Evolutionary conservation across 2,797 vertebrate species (phyloP), one percentile per base, ranked within the genome.

Genomic region (Lacerta agilis): DNA sequence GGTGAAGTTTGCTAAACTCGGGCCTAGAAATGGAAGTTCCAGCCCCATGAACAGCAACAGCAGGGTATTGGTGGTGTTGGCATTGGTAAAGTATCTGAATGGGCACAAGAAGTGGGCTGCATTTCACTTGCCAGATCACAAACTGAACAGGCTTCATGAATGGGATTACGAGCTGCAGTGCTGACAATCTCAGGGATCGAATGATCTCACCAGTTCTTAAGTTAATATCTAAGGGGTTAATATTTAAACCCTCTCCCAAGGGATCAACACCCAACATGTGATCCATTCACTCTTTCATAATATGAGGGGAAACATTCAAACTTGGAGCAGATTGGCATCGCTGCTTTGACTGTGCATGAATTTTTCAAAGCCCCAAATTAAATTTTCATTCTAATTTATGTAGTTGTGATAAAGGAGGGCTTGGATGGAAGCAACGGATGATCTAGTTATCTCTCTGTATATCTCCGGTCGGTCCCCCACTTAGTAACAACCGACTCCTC

Each of bases 381-480:
- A 90, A 90, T 82, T 87, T 90, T 85, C 83, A 90, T 82, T 82
- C 89, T 85, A 81, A 87, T 85, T 85, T 82, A 77, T 85, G 89
- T 85, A 82, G 73, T 36, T 82, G 71, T 64, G 45, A 71, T 69
- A 36, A 61, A 23, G 1, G 78, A 66, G 27, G 61, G 41, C 78
- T 55, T 4, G 76, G 58, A 38, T 55, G 77, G 67, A 64, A 75
- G 71, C 17, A 17, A 71, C 61, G 38, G 79, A 66, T 78, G 84
- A 82, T 82, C 66, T 82, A 86, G 79, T 86, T 78, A 77, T 72
- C 79, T 72, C 58, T 38, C 69, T 25, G 77, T 58, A 7, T 29
- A 45, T 87, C 45, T 23, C 71, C 10, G 8, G 87, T 55, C 25
- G 20, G 71, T 38, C 72, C 41, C 78, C 78, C 64, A n/a, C 86